Evolutionary conservation across 1,140 invertebrate species (phyloP).

Genomic region (Tetramorium parvispinum): DNA sequence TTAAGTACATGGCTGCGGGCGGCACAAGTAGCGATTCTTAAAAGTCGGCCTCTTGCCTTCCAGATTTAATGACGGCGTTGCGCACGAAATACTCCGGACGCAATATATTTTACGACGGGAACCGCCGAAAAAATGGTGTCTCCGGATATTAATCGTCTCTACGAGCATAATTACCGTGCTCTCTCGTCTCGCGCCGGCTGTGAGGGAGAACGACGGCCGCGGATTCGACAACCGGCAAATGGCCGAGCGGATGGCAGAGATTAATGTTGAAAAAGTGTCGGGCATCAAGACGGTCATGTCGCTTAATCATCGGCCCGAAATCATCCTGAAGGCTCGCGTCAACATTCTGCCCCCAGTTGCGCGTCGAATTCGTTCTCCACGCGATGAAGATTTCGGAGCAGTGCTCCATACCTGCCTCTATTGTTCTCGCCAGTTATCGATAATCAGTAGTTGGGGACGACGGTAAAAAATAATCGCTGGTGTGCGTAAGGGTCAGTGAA

Average conservation of each 20-base stretch:
- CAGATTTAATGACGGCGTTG: constrained; percentile 32
- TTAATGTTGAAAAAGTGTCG: constrained; percentile 74
- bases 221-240: constrained; percentile 76
- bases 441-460: background rate
- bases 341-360: constrained; percentile 53
- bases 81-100: constrained; percentile 39
- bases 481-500: too few species aligned
- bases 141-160: constrained; percentile 68
- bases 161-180: constrained; percentile 67
- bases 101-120: constrained; percentile 39
- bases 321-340: constrained; percentile 64
- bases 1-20: constrained; percentile 8
- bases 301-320: constrained; percentile 69
- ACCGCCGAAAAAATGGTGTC: constrained; percentile 66
- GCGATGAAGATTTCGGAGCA: constrained; percentile 47
- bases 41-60: constrained; percentile 8
- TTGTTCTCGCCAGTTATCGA: constrained; percentile 30
- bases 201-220: constrained; percentile 62
- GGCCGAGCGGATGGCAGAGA: constrained; percentile 68
- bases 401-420: background rate
- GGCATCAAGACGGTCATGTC: constrained; percentile 62
- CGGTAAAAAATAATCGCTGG: background rate
- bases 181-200: constrained; percentile 55
- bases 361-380: constrained; percentile 48
- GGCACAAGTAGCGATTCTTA: background rate